Evolutionary conservation across 2,888 invertebrate species (phyloP).

Genomic region (Hydroisotoma schaefferi): DNA sequence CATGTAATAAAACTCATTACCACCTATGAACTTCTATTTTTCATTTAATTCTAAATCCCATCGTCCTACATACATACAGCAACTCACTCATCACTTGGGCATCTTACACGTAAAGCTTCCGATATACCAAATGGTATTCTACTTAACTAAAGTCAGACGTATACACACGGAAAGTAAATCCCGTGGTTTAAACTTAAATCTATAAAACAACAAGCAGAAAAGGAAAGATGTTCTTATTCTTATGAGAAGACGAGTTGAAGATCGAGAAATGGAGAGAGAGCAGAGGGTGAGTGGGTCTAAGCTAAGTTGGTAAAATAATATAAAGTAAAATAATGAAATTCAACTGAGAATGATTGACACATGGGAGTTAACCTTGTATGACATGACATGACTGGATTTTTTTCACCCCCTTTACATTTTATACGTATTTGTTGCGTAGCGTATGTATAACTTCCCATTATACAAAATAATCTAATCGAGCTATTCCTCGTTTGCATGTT

Average conservation of each 20-base stretch:
- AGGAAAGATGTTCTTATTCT: background rate
- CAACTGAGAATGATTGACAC: slow-evolving; percentile 46
- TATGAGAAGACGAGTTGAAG: slow-evolving; percentile 19
- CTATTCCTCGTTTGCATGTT: slow-evolving; percentile 49
- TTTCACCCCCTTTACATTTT: slow-evolving; percentile 21
- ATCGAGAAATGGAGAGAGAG: slow-evolving; percentile 26
- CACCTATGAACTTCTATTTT: no score
- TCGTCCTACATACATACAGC: no score
- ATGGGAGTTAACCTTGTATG: slow-evolving; percentile 49
- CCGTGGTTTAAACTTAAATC: background rate
- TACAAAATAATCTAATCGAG: no score
- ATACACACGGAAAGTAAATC: background rate
- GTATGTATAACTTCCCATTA: slow-evolving; percentile 49
- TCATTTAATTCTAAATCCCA: no score
- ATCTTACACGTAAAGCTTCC: no score
- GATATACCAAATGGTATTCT: background rate
- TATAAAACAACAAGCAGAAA: no score
- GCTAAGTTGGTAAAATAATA: no score
- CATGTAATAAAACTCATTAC: no score
- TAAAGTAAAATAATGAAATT: slow-evolving; percentile 34
- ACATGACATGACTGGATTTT: slow-evolving; percentile 49
- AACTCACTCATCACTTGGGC: no score
- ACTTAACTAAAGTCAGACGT: background rate
- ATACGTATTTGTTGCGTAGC: no score
- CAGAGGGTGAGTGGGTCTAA: slow-evolving; percentile 31